Evolutionary conservation across 1,140 invertebrate species (phyloP), one percentile per base, ranked within the genome.

Genomic region (Rhynchophorus ferrugineus): DNA sequence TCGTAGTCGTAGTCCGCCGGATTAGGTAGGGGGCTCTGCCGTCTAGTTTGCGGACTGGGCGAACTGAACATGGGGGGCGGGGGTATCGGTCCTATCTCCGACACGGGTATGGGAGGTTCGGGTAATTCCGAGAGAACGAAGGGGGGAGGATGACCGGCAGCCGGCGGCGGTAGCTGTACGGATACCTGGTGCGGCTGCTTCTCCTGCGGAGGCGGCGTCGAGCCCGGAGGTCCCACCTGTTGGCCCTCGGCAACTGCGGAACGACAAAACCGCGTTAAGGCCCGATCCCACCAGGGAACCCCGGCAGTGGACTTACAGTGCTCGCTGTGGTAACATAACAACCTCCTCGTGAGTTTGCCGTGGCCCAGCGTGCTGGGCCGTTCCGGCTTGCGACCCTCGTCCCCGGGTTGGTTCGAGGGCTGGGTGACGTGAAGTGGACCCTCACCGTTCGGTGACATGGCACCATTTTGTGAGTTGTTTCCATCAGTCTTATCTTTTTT

Each of bases 21-120:
- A 39, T 70, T 70, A 42, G 69, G 70, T 42, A 69, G 57, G 34
- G 71, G 66, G 48, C 60, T 60, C 49, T 69, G 69, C 56, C 71
- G 68, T 59, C 74, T 71, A 60, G 83, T 69, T 54, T 84, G 82
- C 37, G 89, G 87, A 71, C 85, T 87, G 20, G 88, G 88, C 48
- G 88, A 89, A 69, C 86, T 90, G 76, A 95, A 94, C 91, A 94
- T 94, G 47, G 90, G 91, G 46, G 91, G 91, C 56, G 91, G 91
- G 63, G 91, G 91, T 69, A 95, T 95, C 36, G 89, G 91, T 24
- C 91, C 91, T 68, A 95, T 93, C 67, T 95, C 91, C 47, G 88
- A 91, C 11, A 94, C 71, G 8, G 88, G 87, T 62, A 93, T 92
- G 54, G 90, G 89, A 41, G 89, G 89, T 70, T 93, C 90, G 43